Percentiles rank a stretch among this genome's conserved stretches.
Conservation (phyloP, 2,797 vertebrate species). For the Geotrypetes seraphini region DNA sequence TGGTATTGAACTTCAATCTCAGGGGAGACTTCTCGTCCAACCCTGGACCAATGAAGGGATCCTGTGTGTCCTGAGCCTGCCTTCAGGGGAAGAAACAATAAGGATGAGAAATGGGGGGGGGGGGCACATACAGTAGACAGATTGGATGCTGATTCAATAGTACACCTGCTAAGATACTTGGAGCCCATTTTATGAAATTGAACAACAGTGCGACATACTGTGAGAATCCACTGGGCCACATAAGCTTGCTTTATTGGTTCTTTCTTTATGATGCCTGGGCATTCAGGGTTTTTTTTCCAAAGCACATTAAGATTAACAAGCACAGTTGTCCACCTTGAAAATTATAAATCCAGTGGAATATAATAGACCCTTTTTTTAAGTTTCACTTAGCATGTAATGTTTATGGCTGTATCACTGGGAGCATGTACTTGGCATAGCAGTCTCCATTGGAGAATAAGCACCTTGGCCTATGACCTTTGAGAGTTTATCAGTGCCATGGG, state of each 20-base stretch:
- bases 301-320: constrained; percentile 40
- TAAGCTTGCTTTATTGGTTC: constrained; percentile 4
- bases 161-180: background rate
- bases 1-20: too few species aligned
- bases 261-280: background rate
- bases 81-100: too few species aligned
- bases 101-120: too few species aligned
- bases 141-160: background rate
- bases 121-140: too few species aligned
- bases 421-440: constrained; percentile 46
- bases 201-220: background rate
- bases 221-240: background rate
- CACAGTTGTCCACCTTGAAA: constrained; percentile 36
- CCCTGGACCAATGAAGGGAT: too few species aligned
- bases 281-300: constrained; percentile 23
- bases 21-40: too few species aligned
- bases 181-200: background rate
- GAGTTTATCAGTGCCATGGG: constrained; percentile 46
- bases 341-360: constrained; percentile 40
- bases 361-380: constrained; percentile 44
- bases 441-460: constrained; percentile 45
- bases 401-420: constrained; percentile 47
- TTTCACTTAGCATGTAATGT: constrained; percentile 38
- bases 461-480: constrained; percentile 47
- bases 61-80: too few species aligned